Evolutionary conservation across 1,140 invertebrate genomes (phyloP).

Genomic region (Hesperophylax magnus): DNA sequence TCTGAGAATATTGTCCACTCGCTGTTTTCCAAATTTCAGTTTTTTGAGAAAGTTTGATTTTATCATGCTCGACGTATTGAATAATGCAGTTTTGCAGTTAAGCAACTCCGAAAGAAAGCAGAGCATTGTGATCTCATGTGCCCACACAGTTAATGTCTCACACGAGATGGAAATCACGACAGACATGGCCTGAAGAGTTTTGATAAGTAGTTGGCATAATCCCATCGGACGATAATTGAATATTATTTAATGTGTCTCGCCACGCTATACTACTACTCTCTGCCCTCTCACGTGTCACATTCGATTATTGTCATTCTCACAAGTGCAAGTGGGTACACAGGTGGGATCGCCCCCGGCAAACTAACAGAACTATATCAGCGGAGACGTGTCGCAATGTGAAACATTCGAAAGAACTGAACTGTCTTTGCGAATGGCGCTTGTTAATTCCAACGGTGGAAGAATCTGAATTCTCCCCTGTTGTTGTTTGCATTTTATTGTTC

Average conservation of each 20-base stretch:
- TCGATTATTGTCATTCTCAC: background rate
- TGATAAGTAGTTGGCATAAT: background rate
- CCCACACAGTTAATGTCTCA: background rate
- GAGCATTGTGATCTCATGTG: background rate
- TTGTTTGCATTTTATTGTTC: slow-evolving; percentile 1
- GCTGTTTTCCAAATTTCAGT: background rate
- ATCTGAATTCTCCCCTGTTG: background rate
- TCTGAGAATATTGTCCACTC: background rate
- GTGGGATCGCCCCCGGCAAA: background rate
- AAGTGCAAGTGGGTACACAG: background rate
- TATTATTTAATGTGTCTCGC: background rate
- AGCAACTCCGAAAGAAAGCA: background rate
- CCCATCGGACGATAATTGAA: background rate
- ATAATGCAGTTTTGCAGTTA: background rate
- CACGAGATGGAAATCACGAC: background rate
- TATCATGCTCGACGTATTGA: background rate
- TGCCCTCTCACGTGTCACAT: background rate
- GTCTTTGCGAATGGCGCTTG: background rate
- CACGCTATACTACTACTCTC: background rate
- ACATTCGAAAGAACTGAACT: background rate
- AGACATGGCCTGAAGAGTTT: background rate
- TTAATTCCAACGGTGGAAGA: background rate
- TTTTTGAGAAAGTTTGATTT: background rate
- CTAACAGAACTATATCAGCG: background rate
- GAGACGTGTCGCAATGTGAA: background rate